phyloP scores from a whole-genome alignment of 2,888 invertebrate species.

The Aproaerema taeniolella region DNA sequence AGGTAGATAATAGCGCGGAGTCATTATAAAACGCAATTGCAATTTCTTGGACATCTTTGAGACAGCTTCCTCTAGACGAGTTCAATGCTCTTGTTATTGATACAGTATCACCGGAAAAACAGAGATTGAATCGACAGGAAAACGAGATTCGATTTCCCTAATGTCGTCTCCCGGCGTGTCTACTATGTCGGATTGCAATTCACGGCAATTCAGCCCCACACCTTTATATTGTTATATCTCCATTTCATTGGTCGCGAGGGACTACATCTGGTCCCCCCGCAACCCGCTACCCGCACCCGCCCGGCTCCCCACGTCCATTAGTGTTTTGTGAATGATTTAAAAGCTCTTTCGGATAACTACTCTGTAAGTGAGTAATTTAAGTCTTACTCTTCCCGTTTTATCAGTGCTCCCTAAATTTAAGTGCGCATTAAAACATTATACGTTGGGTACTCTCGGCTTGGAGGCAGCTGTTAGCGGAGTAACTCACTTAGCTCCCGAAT shows the following conservation, averaged over 20 bases:
- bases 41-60: too few relatives aligned
- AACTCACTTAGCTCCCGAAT: constrained; percentile 35
- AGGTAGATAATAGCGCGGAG: too few relatives aligned
- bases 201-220: constrained; percentile 61
- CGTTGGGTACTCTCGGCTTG: constrained; percentile 21
- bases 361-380: constrained; percentile 78
- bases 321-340: constrained; percentile 79
- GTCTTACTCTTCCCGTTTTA: constrained; percentile 73
- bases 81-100: constrained; percentile 11
- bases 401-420: constrained; percentile 75
- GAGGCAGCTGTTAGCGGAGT: constrained; percentile 37
- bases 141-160: constrained; percentile 22
- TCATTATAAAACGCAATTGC: too few relatives aligned
- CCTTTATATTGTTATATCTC: constrained; percentile 74
- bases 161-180: constrained; percentile 17
- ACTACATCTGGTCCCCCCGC: constrained; percentile 58
- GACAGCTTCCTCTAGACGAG: constrained; percentile 1
- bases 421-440: constrained; percentile 73
- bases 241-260: constrained; percentile 71
- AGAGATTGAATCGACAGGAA: constrained; percentile 16
- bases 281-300: constrained; percentile 29
- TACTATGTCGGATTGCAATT: constrained; percentile 48
- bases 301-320: constrained; percentile 69
- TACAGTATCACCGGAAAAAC: constrained; percentile 14
- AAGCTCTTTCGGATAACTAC: constrained; percentile 78